These are phyloP conservation scores for Sciurus niger DNA, from an alignment of 2,113 vertebrate species.

Conservation along the genomic window DNA sequence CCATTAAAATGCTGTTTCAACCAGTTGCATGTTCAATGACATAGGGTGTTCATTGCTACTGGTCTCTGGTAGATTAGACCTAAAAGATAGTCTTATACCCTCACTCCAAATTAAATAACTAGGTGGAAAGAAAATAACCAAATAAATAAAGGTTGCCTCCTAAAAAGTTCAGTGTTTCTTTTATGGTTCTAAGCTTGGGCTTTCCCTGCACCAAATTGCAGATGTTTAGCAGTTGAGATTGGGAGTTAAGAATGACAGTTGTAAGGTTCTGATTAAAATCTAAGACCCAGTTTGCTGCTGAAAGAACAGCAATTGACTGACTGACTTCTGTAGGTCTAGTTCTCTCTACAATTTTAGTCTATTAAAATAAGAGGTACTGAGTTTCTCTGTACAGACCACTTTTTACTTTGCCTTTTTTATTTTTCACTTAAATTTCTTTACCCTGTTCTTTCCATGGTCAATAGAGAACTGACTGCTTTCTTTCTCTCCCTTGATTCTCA, in stretches of 20 bases:
- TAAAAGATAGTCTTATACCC: background rate
- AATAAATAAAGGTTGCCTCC: slow-evolving; percentile 35
- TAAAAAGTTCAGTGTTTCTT: background rate
- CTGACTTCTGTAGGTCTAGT: background rate
- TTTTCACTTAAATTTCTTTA: background rate
- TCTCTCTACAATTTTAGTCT: background rate
- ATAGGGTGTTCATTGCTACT: background rate
- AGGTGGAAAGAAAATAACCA: background rate
- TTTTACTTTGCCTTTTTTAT: background rate
- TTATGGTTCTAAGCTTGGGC: background rate
- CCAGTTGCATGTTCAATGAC: background rate
- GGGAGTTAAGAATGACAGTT: background rate
- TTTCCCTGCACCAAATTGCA: background rate
- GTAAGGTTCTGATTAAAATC: background rate
- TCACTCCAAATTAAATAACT: slow-evolving; percentile 50
- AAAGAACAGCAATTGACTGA: background rate
- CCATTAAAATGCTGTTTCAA: slow-evolving; percentile 37
- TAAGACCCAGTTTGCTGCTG: background rate
- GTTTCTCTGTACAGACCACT: background rate
- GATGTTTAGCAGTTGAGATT: background rate
- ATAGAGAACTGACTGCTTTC: background rate
- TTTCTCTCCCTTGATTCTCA: background rate
- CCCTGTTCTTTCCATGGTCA: background rate
- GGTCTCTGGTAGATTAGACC: background rate
- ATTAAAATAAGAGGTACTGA: background rate